These are phyloP conservation scores for Malurus leucopterus DNA, from an alignment of 2,797 vertebrate genomes.

Conservation along the genomic window DNA sequence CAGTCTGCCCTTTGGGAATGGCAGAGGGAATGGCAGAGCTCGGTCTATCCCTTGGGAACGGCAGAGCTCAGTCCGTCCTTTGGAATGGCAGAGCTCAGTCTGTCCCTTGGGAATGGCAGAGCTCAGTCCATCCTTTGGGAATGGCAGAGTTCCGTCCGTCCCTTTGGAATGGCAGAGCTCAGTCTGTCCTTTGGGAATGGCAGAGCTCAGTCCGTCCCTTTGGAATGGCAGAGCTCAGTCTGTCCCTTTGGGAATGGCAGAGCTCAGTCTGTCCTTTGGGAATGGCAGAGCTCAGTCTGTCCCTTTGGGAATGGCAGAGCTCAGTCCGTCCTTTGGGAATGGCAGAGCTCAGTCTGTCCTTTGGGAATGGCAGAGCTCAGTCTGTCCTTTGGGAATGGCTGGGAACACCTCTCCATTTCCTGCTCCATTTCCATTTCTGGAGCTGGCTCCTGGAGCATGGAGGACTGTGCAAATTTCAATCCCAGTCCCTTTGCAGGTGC, in stretches of 20 bases:
- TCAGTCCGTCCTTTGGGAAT: neutral
- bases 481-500: neutral
- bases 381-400: neutral
- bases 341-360: neutral
- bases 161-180: neutral
- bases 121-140: too few species aligned
- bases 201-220: too few species aligned
- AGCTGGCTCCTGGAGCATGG: rapidly evolving
- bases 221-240: neutral
- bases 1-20: too few species aligned
- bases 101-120: neutral
- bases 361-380: neutral
- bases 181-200: too few species aligned
- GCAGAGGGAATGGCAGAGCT: neutral
- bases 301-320: neutral
- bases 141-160: too few species aligned
- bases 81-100: neutral
- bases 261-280: neutral
- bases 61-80: neutral
- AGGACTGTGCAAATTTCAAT: neutral
- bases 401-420: neutral
- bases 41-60: neutral
- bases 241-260: neutral
- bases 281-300: neutral
- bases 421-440: neutral